Conservation (phyloP, 2,113 vertebrate species). For the Piprites chloris region DNA sequence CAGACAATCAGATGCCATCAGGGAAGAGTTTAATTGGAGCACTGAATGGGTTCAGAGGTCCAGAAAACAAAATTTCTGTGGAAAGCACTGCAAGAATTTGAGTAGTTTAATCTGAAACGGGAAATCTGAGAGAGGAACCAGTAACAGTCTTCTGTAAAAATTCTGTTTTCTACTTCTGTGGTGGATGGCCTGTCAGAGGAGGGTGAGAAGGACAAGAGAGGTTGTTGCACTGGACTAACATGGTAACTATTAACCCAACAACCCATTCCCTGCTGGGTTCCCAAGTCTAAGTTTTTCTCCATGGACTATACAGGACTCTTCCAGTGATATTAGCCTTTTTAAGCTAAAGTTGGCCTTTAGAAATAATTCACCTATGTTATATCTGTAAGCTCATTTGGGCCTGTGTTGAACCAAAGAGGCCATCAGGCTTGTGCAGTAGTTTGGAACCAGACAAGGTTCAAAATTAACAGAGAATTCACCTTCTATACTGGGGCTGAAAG, state of each 20-base stretch:
- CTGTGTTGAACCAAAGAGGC: not conserved
- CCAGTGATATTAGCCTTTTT: not conserved
- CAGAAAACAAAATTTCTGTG: not conserved
- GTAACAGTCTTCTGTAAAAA: not conserved
- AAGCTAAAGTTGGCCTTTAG: not conserved
- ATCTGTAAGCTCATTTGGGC: not conserved
- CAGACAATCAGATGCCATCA: not conserved
- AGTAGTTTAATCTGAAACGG: not conserved
- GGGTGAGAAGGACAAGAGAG: not conserved
- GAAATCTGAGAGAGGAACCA: not conserved
- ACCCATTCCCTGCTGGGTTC: fast-evolving
- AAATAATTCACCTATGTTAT: not conserved
- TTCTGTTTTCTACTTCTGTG: not conserved
- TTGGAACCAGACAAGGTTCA: not conserved
- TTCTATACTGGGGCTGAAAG: not conserved
- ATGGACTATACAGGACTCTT: not conserved
- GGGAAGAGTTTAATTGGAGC: not conserved
- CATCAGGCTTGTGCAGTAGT: not conserved
- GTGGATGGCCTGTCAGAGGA: not conserved
- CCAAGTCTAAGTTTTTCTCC: not conserved
- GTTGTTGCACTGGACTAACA: not conserved
- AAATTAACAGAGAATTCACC: not conserved
- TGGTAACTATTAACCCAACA: not conserved
- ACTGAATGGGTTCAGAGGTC: not conserved
- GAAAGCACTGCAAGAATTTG: not conserved